Conservation (phyloP, 2,797 vertebrate species). For the Myotis myotis region DNA sequence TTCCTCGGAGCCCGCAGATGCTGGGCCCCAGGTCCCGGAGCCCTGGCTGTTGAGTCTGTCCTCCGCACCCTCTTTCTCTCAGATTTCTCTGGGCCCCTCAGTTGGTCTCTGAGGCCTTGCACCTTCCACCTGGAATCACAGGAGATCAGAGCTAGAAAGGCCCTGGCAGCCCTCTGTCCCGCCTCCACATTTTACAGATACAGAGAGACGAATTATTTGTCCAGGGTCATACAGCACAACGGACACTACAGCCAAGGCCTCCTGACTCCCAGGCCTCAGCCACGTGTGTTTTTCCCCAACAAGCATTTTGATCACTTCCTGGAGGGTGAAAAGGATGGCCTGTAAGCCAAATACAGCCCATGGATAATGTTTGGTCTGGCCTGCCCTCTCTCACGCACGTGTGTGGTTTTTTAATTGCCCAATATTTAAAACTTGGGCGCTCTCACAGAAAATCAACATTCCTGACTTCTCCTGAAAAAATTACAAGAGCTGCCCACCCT, state of each 20-base stretch:
- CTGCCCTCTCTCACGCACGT: rapidly evolving
- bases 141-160: neutral
- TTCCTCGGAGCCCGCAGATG: neutral
- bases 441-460: constrained; percentile 14
- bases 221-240: neutral
- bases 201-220: neutral
- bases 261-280: neutral
- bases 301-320: neutral
- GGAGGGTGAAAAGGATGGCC: neutral
- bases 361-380: neutral
- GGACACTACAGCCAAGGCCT: neutral
- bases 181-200: neutral
- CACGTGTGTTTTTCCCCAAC: neutral
- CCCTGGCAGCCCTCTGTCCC: neutral
- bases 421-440: neutral
- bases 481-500: neutral
- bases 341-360: neutral
- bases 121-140: neutral
- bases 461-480: neutral
- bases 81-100: neutral
- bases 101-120: neutral
- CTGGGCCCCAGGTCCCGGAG: neutral
- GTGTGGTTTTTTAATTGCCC: neutral
- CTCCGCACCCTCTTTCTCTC: neutral
- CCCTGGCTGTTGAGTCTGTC: neutral